Evolutionary conservation across 2,797 vertebrate genomes (phyloP).

Genomic region (Pelodytes ibericus): DNA sequence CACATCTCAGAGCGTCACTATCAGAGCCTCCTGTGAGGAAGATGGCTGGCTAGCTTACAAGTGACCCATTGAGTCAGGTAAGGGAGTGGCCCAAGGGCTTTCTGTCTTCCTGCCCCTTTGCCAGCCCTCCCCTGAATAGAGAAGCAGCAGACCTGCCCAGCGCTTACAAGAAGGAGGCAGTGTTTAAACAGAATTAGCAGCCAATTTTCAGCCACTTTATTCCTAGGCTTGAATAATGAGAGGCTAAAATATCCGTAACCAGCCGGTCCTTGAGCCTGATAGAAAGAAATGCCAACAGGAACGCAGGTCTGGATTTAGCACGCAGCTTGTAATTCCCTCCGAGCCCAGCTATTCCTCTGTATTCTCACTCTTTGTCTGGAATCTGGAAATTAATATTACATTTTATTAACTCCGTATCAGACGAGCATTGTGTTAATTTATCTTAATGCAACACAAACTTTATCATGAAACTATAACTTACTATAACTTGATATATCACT

Average conservation of each 20-base stretch:
- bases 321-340: not conserved
- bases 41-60: no score
- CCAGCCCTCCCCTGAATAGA: not conserved
- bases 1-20: no score
- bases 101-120: no score
- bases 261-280: not conserved
- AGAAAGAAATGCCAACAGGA: not conserved
- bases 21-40: no score
- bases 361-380: not conserved
- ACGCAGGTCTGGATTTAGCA: not conserved
- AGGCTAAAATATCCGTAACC: not conserved
- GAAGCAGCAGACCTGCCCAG: not conserved
- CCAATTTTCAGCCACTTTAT: not conserved
- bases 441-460: no score
- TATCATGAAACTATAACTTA: no score
- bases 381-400: not conserved
- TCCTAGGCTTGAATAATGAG: not conserved
- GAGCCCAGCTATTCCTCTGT: not conserved
- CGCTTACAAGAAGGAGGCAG: not conserved
- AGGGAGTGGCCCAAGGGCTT: no score
- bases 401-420: not conserved
- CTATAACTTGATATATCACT: no score
- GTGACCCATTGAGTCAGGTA: no score
- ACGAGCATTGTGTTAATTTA: constrained; percentile 13
- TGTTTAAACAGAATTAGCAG: constrained; percentile 3